Evolutionary conservation across 2,888 invertebrate genomes (phyloP).

Genomic region (Ophraella communa): DNA sequence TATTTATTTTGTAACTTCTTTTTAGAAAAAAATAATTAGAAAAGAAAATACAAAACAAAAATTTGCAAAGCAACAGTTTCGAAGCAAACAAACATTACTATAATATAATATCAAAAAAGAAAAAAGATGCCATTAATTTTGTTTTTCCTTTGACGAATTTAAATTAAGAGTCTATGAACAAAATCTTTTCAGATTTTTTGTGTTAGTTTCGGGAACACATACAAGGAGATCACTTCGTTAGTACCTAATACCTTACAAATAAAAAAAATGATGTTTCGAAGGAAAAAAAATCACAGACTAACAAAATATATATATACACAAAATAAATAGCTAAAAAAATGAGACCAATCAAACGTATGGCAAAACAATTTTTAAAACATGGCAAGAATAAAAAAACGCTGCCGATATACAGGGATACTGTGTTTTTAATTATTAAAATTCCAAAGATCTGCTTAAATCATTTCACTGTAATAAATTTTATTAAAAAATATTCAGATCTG

Average conservation of each 20-base stretch:
- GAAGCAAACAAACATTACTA: neutral
- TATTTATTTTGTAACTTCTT: slow-evolving; percentile 12
- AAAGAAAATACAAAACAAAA: neutral
- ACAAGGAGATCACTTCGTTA: slow-evolving; percentile 14
- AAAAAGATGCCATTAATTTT: neutral
- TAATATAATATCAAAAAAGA: neutral
- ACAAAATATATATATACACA: slow-evolving; percentile 3
- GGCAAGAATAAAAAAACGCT: slow-evolving; percentile 15
- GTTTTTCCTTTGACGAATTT: neutral
- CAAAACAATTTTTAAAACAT: slow-evolving; percentile 8
- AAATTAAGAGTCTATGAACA: neutral
- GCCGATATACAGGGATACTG: neutral
- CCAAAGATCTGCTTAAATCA: neutral
- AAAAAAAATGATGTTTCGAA: slow-evolving; percentile 11
- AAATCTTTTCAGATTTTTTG: slow-evolving; percentile 3
- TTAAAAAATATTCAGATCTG: neutral
- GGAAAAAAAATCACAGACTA: slow-evolving; percentile 17
- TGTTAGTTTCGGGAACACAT: slow-evolving; percentile 18
- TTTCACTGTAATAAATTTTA: neutral
- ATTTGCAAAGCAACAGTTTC: neutral
- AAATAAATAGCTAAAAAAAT: slow-evolving; percentile 12
- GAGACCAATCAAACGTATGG: slow-evolving; percentile 16
- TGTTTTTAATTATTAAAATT: neutral
- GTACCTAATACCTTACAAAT: slow-evolving; percentile 16
- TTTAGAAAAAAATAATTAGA: neutral